Conservation (phyloP, 1,140 invertebrate species). For the Sarcophaga peregrina region DNA sequence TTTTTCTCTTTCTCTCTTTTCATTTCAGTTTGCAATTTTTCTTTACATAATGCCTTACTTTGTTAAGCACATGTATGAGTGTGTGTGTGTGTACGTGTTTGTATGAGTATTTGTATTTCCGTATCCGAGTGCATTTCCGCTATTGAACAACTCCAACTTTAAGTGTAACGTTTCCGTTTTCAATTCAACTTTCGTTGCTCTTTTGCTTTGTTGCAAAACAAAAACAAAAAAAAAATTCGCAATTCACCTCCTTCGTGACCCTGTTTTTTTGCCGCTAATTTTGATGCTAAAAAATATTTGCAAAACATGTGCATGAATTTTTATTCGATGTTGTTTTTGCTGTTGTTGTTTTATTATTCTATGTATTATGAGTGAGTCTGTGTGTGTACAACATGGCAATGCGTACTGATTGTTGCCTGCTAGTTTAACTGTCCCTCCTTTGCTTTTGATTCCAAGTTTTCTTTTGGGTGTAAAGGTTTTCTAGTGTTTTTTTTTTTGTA, state of each 20-base stretch:
- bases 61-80: not conserved
- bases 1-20: too few species aligned
- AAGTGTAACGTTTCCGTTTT: constrained; percentile 37
- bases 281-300: not conserved
- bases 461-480: constrained; percentile 17
- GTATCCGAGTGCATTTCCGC: constrained; percentile 38
- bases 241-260: too few species aligned
- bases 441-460: not conserved
- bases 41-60: not conserved
- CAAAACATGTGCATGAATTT: not conserved
- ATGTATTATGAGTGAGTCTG: not conserved
- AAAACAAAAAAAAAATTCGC: too few species aligned
- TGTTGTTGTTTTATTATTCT: too few species aligned
- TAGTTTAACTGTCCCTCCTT: not conserved
- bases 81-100: not conserved
- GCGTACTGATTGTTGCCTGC: not conserved
- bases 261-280: too few species aligned
- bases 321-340: too few species aligned
- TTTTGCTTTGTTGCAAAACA: not conserved
- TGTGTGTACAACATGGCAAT: not conserved
- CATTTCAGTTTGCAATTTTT: not conserved
- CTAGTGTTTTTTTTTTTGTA: not conserved
- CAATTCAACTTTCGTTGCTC: constrained; percentile 32
- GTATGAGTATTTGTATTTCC: constrained; percentile 15
- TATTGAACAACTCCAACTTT: constrained; percentile 26